A percentile compares a stretch with the other conserved stretches of the same genome.
Evolutionary conservation across 2,888 invertebrate genomes (phyloP).

Genomic region (Rhimphoctona megacephalus): DNA sequence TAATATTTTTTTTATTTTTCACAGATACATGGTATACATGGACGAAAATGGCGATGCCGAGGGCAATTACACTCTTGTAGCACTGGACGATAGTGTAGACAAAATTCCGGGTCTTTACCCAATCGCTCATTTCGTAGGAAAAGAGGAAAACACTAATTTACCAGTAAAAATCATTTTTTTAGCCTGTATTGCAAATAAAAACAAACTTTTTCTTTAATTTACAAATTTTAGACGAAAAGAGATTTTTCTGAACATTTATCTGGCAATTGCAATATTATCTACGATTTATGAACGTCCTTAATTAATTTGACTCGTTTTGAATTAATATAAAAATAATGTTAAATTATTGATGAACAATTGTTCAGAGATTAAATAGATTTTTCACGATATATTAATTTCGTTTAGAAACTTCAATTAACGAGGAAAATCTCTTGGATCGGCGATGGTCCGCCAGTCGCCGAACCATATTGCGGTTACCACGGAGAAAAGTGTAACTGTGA

Average conservation of each 20-base stretch:
- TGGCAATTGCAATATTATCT: not conserved
- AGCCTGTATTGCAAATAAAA: not conserved
- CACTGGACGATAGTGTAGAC: conserved; percentile 75
- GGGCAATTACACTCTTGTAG: conserved; percentile 96
- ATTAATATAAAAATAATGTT: too few relatives aligned
- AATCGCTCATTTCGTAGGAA: conserved; percentile 90
- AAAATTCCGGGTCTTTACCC: conserved; percentile 91
- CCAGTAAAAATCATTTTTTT: conserved; percentile 87
- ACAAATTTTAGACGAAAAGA: not conserved
- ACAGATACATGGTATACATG: conserved; percentile 96
- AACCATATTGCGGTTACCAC: conserved; percentile 95
- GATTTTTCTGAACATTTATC: not conserved
- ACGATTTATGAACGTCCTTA: not conserved
- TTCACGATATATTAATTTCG: not conserved
- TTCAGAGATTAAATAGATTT: not conserved
- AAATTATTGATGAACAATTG: not conserved
- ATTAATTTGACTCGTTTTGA: too few relatives aligned
- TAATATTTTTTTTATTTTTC: conserved; percentile 19
- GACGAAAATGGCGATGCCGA: conserved; percentile 97
- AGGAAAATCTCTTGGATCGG: conserved; percentile 92
- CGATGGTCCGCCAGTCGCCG: conserved; percentile 91
- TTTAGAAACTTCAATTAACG: conserved; percentile 91
- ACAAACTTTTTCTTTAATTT: not conserved
- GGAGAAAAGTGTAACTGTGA: conserved; percentile 96
- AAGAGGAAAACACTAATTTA: conserved; percentile 87